Evolutionary conservation across 1,140 invertebrate species (phyloP), one percentile per base, ranked within the genome.

Genomic region (Drosophila ironensis): DNA sequence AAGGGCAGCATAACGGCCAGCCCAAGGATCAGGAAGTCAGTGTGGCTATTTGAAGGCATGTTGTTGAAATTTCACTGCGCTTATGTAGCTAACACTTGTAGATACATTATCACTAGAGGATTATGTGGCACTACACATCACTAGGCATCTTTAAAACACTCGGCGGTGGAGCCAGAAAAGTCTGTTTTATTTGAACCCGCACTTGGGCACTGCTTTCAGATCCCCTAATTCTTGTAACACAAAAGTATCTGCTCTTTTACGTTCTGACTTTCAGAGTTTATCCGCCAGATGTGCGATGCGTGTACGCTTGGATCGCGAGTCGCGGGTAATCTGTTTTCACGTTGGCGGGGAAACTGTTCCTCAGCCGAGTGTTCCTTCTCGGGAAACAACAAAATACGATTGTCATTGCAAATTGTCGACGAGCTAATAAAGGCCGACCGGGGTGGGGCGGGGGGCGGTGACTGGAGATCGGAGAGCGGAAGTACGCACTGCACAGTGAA

Each of bases 391-490:
- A 59, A 41, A 73, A 28, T 35, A 67, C 46, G 41, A 57, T 71
- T 54, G 64, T 84, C 80, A 84, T 78, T 86, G 78, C 78, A 84
- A 84, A 84, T 84, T 84, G 78, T 60, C 80, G 80, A 64, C 74
- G 74, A 78, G 80, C 70, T 70, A 73, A 82, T 82, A 71, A 86
- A 84, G 80, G 80, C 74, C 78, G 50, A 38, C 28, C 27, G 33
- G 52, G 53, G 42, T 27, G 25, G 4, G 42, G 40, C 33, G 45
- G 61, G 22, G 25, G 4, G 42, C 35, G 35, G 45, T 54, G 22
- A 33, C 33, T 28, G 17, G 47, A 28, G 33, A 38, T 20, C 33
- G 41, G 50, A 63, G 67, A 80, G 73, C 80, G 78, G 78, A 84
- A 84, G 80, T 86, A 78, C 80, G 78, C 80, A 78, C 74, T 78